These are phyloP conservation scores for Timema cristinae DNA, from an alignment of 2,888 invertebrate species.

Conservation along the genomic window DNA sequence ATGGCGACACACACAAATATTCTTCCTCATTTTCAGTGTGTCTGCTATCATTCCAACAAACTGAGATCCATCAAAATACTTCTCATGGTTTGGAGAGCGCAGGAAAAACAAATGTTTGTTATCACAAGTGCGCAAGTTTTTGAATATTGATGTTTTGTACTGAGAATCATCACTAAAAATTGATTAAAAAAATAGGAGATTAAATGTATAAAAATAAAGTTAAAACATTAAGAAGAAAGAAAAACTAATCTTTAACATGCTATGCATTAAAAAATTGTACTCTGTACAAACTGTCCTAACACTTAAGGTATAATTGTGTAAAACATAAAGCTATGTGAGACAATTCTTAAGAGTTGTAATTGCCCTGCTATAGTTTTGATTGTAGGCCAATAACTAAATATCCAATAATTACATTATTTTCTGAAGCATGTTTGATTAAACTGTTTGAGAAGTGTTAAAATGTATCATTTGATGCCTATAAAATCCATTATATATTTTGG, in stretches of 20 bases:
- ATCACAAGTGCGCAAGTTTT: conserved; percentile 40
- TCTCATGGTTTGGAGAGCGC: conserved; percentile 37
- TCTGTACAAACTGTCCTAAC: too few species aligned
- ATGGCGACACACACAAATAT: conserved; percentile 88
- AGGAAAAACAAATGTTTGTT: conserved; percentile 19
- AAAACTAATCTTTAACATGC: not conserved
- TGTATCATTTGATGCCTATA: too few species aligned
- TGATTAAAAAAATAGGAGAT: not conserved
- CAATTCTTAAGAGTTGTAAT: too few species aligned
- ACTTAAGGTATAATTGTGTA: too few species aligned
- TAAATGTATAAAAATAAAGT: not conserved
- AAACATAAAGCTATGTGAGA: too few species aligned
- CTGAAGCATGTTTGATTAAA: too few species aligned
- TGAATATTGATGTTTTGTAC: conserved; percentile 40
- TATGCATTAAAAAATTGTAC: not conserved
- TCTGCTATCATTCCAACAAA: conserved; percentile 85
- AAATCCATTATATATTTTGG: too few species aligned
- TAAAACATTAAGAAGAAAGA: not conserved
- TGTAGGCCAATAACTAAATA: too few species aligned
- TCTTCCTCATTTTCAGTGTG: conserved; percentile 88
- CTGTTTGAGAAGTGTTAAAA: too few species aligned
- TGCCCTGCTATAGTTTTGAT: too few species aligned
- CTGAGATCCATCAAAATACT: conserved; percentile 46
- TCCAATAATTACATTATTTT: too few species aligned
- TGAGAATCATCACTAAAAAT: conserved; percentile 42